phyloP scores from a whole-genome alignment of 2,797 vertebrate genomes.

The Syndactyla subalaris region DNA sequence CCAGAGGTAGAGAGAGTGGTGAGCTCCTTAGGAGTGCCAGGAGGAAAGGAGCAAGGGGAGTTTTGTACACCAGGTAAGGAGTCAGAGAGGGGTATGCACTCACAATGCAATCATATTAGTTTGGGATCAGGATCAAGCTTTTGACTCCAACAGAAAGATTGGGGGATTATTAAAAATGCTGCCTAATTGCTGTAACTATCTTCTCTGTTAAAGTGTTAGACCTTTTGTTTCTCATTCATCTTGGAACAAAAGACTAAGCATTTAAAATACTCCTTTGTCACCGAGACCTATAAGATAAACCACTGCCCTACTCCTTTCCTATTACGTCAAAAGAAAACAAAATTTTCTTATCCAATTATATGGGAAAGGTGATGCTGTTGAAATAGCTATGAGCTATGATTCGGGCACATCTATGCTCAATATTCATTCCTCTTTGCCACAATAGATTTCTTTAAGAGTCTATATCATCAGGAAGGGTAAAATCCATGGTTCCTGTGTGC shows the following conservation, averaged over 20 bases:
- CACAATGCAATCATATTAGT: not conserved
- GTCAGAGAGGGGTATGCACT: not conserved
- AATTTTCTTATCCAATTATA: not conserved
- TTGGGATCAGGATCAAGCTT: slow-evolving; percentile 13
- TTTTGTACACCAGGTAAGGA: not conserved
- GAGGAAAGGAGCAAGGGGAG: not conserved
- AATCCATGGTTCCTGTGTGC: not conserved
- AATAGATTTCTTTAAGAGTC: not conserved
- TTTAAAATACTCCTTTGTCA: slow-evolving; percentile 22
- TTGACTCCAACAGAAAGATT: slow-evolving; percentile 3
- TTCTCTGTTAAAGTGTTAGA: not conserved
- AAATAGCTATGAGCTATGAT: not conserved
- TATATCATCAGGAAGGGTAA: not conserved
- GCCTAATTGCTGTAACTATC: slow-evolving; percentile 4
- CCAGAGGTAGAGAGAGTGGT: not conserved
- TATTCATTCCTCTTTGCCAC: not conserved
- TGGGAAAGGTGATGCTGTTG: not conserved
- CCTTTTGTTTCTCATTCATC: slow-evolving; percentile 28
- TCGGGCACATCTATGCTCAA: not conserved
- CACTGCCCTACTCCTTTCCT: not conserved
- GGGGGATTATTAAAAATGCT: slow-evolving; percentile 43
- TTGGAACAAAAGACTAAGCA: slow-evolving; percentile 18
- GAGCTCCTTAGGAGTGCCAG: not conserved
- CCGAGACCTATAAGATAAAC: not conserved
- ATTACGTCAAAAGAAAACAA: not conserved